These are phyloP conservation scores for Pleuronectes platessa DNA, from an alignment of 2,113 vertebrate species.

Conservation along the genomic window DNA sequence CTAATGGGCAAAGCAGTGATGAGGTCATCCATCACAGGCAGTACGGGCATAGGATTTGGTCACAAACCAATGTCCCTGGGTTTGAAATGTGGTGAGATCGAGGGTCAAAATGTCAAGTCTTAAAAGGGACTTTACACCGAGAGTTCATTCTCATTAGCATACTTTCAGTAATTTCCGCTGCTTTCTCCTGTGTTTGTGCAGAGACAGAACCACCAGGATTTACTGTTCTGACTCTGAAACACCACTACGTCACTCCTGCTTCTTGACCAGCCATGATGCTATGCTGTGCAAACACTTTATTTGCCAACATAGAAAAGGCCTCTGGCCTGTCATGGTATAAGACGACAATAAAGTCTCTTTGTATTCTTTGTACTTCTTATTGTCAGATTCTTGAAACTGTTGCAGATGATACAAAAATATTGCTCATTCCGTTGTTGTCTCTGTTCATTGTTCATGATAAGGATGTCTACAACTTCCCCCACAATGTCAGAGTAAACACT, in stretches of 20 bases:
- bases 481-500: conserved; percentile 41
- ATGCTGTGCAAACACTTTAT: neutral
- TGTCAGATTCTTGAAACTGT: conserved; percentile 9
- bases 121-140: neutral
- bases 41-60: conserved; percentile 1
- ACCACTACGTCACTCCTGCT: neutral
- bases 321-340: neutral
- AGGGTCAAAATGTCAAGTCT: conserved; percentile 17
- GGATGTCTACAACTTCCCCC: conserved; percentile 45
- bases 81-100: conserved; percentile 35
- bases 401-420: neutral
- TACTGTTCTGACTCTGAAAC: conserved; percentile 15
- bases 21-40: conserved; percentile 48
- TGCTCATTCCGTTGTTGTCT: conserved; percentile 35
- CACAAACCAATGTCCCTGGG: conserved; percentile 1
- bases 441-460: conserved; percentile 37
- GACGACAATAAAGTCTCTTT: neutral
- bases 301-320: conserved; percentile 1
- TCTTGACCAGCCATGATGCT: too few species aligned
- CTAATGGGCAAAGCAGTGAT: conserved; percentile 51
- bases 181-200: conserved; percentile 36
- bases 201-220: conserved; percentile 31
- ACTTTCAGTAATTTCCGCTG: conserved; percentile 28
- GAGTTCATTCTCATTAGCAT: neutral
- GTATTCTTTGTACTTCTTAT: neutral